Conservation (phyloP, 2,113 vertebrate genomes). For the Clinocottus analis region DNA sequence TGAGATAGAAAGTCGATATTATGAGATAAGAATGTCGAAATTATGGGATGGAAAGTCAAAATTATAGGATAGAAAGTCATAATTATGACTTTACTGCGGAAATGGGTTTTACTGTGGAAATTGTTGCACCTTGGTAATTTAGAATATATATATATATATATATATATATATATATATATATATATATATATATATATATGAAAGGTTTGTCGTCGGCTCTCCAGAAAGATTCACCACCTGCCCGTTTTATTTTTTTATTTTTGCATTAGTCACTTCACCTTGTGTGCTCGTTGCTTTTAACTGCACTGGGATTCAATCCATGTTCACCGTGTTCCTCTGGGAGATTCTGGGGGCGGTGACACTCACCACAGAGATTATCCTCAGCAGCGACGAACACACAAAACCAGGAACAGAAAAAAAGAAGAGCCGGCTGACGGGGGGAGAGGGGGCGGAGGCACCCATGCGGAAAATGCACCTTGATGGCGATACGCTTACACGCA, state of each 20-base stretch:
- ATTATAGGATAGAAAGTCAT: no score
- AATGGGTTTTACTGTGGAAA: no score
- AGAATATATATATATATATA: neutral
- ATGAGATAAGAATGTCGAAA: no score
- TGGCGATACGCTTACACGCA: neutral
- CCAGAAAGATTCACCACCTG: conserved; percentile 1
- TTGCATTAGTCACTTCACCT: conserved; percentile 28
- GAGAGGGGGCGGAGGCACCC: neutral
- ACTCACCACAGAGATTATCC: conserved; percentile 1
- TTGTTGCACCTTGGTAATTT: neutral
- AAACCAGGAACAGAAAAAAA: neutral
- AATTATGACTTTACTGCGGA: no score
- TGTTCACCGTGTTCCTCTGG: conserved; percentile 29
- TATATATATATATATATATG: neutral
- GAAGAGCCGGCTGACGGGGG: neutral
- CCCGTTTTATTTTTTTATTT: conserved; percentile 12
- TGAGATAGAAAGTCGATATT: no score
- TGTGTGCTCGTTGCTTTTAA: conserved; percentile 39
- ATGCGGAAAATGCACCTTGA: neutral
- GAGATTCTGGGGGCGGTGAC: conserved; percentile 37
- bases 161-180: neutral
- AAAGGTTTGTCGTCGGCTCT: no score
- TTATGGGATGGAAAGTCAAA: no score
- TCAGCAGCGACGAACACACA: conserved; percentile 8
- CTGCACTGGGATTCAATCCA: conserved; percentile 45